These are phyloP conservation scores for Steatocranus sp. DNA, from an alignment of 2,797 vertebrate species.

Conservation along the genomic window DNA sequence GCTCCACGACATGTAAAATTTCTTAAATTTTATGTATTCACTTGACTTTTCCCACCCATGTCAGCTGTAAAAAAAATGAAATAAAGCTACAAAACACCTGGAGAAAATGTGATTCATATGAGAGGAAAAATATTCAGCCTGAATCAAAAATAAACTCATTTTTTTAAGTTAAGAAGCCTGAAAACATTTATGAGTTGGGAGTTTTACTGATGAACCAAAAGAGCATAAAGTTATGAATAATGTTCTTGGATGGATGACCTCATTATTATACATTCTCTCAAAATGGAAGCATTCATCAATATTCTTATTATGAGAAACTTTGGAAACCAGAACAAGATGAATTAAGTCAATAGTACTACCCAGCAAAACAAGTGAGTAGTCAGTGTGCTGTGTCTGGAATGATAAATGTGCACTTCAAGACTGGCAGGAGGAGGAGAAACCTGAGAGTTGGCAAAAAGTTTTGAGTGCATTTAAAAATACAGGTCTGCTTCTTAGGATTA, in stretches of 20 bases:
- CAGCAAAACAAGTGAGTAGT: not conserved
- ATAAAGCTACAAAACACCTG: not conserved
- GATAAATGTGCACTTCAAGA: not conserved
- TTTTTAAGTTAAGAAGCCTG: not conserved
- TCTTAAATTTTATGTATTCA: not conserved
- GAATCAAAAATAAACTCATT: not conserved
- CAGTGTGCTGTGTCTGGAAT: not conserved
- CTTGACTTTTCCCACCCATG: not conserved
- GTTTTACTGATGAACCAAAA: not conserved
- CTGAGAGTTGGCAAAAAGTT: not conserved
- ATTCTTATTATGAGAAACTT: not conserved
- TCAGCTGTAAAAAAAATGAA: not conserved
- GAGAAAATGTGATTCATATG: not conserved
- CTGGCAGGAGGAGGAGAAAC: not conserved
- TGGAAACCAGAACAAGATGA: not conserved
- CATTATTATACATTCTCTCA: not conserved
- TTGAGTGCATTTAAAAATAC: not conserved
- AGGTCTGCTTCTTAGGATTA: not conserved
- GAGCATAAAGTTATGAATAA: not conserved
- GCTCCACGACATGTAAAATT: not conserved
- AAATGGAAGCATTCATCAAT: not conserved
- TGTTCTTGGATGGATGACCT: not conserved
- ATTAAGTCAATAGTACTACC: not conserved
- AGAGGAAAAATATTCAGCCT: not conserved
- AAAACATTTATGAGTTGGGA: not conserved